Base-by-base conservation (phyloP, 2,113 vertebrate species). In the Esox niger region DNA sequence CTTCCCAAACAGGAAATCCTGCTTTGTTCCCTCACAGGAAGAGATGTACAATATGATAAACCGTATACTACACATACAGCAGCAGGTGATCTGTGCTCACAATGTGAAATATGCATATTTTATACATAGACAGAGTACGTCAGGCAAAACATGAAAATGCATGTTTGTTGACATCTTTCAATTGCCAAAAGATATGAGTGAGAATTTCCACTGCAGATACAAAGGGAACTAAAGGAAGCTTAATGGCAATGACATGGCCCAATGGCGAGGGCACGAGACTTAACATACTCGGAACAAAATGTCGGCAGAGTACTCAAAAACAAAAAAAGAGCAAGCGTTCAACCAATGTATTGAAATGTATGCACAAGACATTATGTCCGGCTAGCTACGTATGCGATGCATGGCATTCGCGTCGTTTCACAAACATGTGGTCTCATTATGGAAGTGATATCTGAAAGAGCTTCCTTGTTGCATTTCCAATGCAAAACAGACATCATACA, bases 291-390 rank as follows among this genome's bases (percentile, higher is more conserved):
- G 8, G 47, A 87, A 29, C 85, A 78, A 89, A 85, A 86, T 82
- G 85, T 86, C 87, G 84, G 84, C 82, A 76, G 82, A 67, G 68
- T 74, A 83, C 81, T 59, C 57, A n/a, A 77, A 56, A 15, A 15
- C n/a, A n/a, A 17, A 87, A 84, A 85, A 90, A 78, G 82, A 86
- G 84, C 79, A 59, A 87, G 82, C 82, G 76, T 88, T 88, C 82
- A 84, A 88, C 85, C 82, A 80, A 83, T 60, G 68, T 82, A 84
- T 88, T 87, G 86, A 90, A 90, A 88, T 82, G 38, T 83, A 66
- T 84, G 88, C 88, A 90, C 87, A 90, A 84, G 87, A 89, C 85
- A 86, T 85, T 79, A 88, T 84, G 87, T 88, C 77, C 76, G 82
- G 83, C 85, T 88, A 87, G 86, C 87, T 87, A 85, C 73, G 77